Base-by-base conservation (phyloP, 2,113 vertebrate genomes). In the Clarias batrachus region DNA sequence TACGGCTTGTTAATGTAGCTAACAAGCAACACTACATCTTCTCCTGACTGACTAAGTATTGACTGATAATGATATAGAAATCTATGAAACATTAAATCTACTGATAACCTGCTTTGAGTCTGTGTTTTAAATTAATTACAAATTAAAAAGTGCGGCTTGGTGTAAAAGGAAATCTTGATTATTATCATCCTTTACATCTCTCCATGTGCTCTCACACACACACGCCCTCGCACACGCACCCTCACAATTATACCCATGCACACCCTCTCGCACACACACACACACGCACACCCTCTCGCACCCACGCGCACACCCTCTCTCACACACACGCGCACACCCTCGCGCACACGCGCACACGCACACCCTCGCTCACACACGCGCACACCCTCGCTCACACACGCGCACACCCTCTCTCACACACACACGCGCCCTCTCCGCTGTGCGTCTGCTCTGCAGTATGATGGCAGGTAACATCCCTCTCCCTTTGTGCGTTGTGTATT, bases 401-500 rank as follows among this genome's bases (percentile, higher is more conserved):
- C 33, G 33, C 33, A 2, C 25, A 82, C 62, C 27, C 82, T 2
- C 12, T 16, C 33, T 2, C 33, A 37, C 33, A 3, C 33, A 2
- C 33, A 33, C 33, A 1, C 33, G 2, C 33, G 33, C 33, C 33
- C 33, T 37, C 33, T 37, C 33, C 48, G 3, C n/a, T 23, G 30
- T 78, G 37, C 19, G 19, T 81, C 81, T 33, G 41, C 87, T 86
- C 56, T 21, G 81, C 48, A 52, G n/a, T 82, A 54, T 87, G 88
- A 88, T 88, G 88, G 90, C 74, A 88, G 89, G 83, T 90, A 88
- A 91, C 87, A 81, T 89, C 83, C 37, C 82, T 82, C 41, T 83
- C 57, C 85, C 86, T 73, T 54, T 30, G 59, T 33, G 30, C 48
- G 83, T 81, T 16, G 66, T 54, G 74, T 76, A 88, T 86, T 37